Conservation (phyloP, 1,140 invertebrate genomes). For the Heliconius congener region DNA sequence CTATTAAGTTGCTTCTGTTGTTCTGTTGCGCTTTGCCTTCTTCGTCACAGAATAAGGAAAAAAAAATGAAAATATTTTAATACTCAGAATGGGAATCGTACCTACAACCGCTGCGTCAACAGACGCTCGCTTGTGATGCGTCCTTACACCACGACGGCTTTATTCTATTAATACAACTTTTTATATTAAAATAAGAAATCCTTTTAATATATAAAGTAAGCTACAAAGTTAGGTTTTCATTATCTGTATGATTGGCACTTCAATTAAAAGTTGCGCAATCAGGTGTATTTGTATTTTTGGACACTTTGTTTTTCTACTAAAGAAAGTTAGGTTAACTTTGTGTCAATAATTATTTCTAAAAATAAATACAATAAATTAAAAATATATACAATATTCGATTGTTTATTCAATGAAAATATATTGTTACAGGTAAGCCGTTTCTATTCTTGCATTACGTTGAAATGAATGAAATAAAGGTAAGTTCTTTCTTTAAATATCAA, state of each 20-base stretch:
- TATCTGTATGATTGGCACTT: slow-evolving; percentile 38
- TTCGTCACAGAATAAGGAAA: no score
- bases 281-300: slow-evolving; percentile 19
- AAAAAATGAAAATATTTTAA: no score
- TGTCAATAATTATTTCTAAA: not conserved
- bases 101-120: no score
- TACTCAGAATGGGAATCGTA: no score
- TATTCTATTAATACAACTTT: not conserved
- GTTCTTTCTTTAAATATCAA: not conserved
- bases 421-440: slow-evolving; percentile 48
- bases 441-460: not conserved
- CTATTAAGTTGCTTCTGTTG: no score
- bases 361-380: not conserved
- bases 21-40: no score
- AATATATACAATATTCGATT: not conserved
- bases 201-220: not conserved
- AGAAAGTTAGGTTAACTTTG: not conserved
- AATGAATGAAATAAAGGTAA: not conserved
- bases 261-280: slow-evolving; percentile 39
- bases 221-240: slow-evolving; percentile 1
- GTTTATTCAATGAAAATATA: not conserved
- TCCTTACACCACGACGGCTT: no score
- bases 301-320: slow-evolving; percentile 1
- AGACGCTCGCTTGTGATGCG: no score
- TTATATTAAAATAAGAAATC: not conserved